Base-by-base conservation (phyloP, 37 sponge, comb jelly and placozoan species). In the Geodia barretti region DNA sequence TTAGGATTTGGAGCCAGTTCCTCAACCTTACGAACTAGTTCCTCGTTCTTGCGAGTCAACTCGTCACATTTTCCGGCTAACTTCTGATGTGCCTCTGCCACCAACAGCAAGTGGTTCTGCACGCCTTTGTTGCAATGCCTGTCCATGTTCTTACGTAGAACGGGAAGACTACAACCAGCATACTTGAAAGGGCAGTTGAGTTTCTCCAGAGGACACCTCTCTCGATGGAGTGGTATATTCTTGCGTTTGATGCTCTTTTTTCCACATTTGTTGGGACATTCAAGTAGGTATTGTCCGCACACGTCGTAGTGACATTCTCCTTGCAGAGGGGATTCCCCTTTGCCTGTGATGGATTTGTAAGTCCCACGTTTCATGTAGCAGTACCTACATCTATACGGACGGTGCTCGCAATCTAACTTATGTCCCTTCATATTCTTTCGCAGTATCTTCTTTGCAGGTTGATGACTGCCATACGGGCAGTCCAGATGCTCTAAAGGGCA, bases 201-300 rank as follows among this genome's bases (percentile, higher is more conserved):
- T 17, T 7, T 7, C 25, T 62, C 64, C 64, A 8, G 64, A n/a
- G 77, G 41, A 62, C 77, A 77, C n/a, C 23, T 3, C 2, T 17
- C 17, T 26, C 39, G 64, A 36, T 77, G 77, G 1, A 1, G 31
- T 3, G 2, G 1, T 34, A 67, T 43, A 41, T 79, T 34, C 58
- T 67, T 68, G 5, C 79, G 9, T 39, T 67, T 66, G 69, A 42
- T 43, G 37, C 2, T 42, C 14, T 0, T 42, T 17, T 28, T 41
- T 1, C 59, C 34, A 26, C 77, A 77, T 62, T 64, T 37, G 28
- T 77, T 77, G 63, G 77, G 77, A 77, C 77, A 77, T 2, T 2
- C 3, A 17, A 77, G 3, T 20, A 64, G 77, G 38, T 5, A 33
- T 1, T 77, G 2, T 3, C 17, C 35, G 37, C 77, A 77, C 2